These are phyloP conservation scores for Danio rerio DNA, from an alignment of 2,113 vertebrate genomes.

Conservation along the genomic window DNA sequence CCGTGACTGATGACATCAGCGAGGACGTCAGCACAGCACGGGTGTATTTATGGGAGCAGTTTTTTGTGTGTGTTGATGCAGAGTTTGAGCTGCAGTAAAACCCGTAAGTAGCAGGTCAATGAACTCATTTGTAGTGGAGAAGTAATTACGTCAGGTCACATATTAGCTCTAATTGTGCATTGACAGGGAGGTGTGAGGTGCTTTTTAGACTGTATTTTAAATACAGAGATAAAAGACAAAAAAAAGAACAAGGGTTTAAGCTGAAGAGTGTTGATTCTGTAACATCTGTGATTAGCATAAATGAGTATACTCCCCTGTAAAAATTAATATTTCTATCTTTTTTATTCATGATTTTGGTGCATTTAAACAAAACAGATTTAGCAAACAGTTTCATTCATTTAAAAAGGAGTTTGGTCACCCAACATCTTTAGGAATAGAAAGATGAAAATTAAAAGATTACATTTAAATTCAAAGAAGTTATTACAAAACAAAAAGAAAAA, in stretches of 20 bases:
- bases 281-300: neutral
- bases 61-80: slow-evolving; percentile 14
- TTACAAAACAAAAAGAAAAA: no score
- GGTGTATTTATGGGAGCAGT: slow-evolving; percentile 28
- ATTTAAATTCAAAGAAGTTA: no score
- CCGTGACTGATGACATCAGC: slow-evolving; percentile 44
- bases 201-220: slow-evolving; percentile 33
- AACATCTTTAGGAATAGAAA: no score
- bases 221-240: slow-evolving; percentile 4
- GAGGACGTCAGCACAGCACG: slow-evolving; percentile 25
- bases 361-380: no score
- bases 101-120: slow-evolving; percentile 6
- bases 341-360: no score
- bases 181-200: slow-evolving; percentile 38
- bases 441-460: no score
- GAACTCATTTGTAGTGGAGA: slow-evolving; percentile 30
- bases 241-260: neutral
- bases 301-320: no score
- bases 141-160: slow-evolving; percentile 26
- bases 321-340: no score
- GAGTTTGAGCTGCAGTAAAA: slow-evolving; percentile 1
- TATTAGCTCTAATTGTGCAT: slow-evolving; percentile 32
- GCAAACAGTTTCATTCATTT: no score
- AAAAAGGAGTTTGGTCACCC: no score
- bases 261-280: neutral